These are phyloP conservation scores for Parnassius orleans DNA, from an alignment of 2,888 invertebrate genomes.

Conservation along the genomic window DNA sequence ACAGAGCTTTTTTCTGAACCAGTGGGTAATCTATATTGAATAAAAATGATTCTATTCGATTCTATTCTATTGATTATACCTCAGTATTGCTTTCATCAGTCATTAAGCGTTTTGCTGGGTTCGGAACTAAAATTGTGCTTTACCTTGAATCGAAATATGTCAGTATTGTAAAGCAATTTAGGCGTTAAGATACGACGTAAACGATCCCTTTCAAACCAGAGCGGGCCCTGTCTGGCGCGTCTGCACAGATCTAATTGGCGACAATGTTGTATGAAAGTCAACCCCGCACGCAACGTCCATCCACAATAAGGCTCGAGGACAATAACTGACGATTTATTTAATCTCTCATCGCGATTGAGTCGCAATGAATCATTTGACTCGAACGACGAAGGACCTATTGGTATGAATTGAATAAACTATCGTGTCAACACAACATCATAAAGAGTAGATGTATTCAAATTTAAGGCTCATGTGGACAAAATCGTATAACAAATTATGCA, in stretches of 20 bases:
- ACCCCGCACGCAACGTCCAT: constrained; percentile 40
- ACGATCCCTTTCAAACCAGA: constrained; percentile 9
- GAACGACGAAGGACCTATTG: constrained; percentile 48
- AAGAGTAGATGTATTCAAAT: constrained; percentile 48
- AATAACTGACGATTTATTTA: constrained; percentile 57
- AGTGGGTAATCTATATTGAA: too few relatives aligned
- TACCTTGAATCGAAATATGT: too few relatives aligned
- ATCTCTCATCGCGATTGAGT: constrained; percentile 53
- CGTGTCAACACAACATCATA: constrained; percentile 38
- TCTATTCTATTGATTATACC: too few relatives aligned
- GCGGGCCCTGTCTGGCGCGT: constrained; percentile 30
- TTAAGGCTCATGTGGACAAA: constrained; percentile 33
- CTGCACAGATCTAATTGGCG: constrained; percentile 42
- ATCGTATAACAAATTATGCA: constrained; percentile 40
- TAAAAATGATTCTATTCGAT: too few relatives aligned
- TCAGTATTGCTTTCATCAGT: too few relatives aligned
- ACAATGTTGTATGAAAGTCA: constrained; percentile 47
- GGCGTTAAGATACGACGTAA: too few relatives aligned
- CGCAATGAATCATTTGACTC: constrained; percentile 55
- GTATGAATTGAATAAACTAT: constrained; percentile 59
- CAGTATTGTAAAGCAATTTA: too few relatives aligned
- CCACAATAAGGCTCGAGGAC: constrained; percentile 38
- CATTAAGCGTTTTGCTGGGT: too few relatives aligned
- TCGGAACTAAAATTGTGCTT: too few relatives aligned
- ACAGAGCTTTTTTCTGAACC: too few relatives aligned